These are phyloP conservation scores for Dendrolimus punctatus DNA, from an alignment of 1,140 invertebrate species.

Conservation along the genomic window DNA sequence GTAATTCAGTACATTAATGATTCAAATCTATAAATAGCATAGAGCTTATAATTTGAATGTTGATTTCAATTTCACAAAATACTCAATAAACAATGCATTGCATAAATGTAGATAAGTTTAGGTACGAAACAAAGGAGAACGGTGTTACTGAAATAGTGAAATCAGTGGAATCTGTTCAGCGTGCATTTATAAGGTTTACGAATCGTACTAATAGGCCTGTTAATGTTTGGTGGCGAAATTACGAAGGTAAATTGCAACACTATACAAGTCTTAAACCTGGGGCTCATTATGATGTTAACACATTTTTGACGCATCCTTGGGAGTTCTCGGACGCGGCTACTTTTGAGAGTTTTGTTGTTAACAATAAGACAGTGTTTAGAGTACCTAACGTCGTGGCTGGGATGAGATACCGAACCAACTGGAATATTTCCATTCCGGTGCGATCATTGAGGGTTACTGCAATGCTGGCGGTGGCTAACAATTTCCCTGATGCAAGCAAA, in stretches of 20 bases:
- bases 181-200: slow-evolving; percentile 77
- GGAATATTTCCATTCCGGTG: slow-evolving; percentile 52
- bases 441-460: slow-evolving; percentile 30
- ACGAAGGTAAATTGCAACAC: slow-evolving; percentile 66
- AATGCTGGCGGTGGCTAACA: slow-evolving; percentile 30
- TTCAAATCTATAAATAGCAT: no score
- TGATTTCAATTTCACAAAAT: no score
- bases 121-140: slow-evolving; percentile 48
- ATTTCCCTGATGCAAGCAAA: slow-evolving; percentile 16
- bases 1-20: no score
- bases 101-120: slow-evolving; percentile 11
- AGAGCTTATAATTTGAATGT: no score
- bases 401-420: slow-evolving; percentile 46
- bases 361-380: slow-evolving; percentile 51
- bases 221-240: slow-evolving; percentile 84
- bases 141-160: slow-evolving; percentile 46
- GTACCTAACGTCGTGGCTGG: slow-evolving; percentile 33
- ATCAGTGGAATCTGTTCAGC: slow-evolving; percentile 60
- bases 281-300: slow-evolving; percentile 76
- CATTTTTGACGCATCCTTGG: slow-evolving; percentile 83
- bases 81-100: no score
- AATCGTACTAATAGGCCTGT: slow-evolving; percentile 77
- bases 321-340: slow-evolving; percentile 78
- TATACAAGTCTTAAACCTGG: slow-evolving; percentile 46
- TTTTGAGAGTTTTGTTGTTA: slow-evolving; percentile 70